These are phyloP conservation scores for Choreutis nemorana DNA, from an alignment of 2,888 invertebrate species.

Conservation along the genomic window DNA sequence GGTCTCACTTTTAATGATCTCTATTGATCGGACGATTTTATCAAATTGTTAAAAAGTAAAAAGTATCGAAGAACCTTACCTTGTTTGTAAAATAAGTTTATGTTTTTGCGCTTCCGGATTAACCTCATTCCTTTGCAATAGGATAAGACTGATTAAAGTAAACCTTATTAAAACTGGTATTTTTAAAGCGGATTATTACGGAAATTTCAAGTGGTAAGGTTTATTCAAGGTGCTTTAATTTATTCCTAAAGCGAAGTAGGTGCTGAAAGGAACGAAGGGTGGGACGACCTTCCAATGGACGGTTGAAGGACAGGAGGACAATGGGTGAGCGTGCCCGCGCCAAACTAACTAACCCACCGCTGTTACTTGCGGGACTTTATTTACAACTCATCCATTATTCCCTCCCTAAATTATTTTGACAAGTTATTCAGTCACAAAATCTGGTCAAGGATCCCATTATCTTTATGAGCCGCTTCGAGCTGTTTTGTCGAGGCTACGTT, in stretches of 20 bases:
- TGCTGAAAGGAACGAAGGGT: constrained; percentile 20
- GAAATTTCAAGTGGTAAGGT: too few relatives aligned
- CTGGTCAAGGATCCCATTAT: constrained; percentile 30
- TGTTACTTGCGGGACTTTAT: constrained; percentile 32
- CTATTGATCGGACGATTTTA: constrained; percentile 41
- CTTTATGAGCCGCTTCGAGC: constrained; percentile 23
- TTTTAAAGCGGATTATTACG: too few relatives aligned
- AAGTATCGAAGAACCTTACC: constrained; percentile 31
- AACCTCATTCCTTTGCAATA: too few relatives aligned
- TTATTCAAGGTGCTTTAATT: too few relatives aligned
- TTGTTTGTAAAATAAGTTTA: constrained; percentile 52
- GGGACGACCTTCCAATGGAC: constrained; percentile 33
- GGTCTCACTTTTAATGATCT: constrained; percentile 38
- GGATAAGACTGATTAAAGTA: too few relatives aligned
- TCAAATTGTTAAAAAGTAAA: constrained; percentile 25
- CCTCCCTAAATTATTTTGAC: constrained; percentile 37
- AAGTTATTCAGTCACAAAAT: constrained; percentile 25
- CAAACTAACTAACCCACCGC: constrained; percentile 22
- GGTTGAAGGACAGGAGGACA: constrained; percentile 43
- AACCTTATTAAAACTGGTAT: too few relatives aligned
- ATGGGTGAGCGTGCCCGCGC: constrained; percentile 22
- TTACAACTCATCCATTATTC: constrained; percentile 24
- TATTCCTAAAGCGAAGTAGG: constrained; percentile 20
- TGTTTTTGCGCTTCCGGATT: constrained; percentile 41
- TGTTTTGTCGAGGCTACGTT: too few relatives aligned